These are phyloP conservation scores for Polyommatus icarus DNA, from an alignment of 2,888 invertebrate genomes.

Conservation along the genomic window DNA sequence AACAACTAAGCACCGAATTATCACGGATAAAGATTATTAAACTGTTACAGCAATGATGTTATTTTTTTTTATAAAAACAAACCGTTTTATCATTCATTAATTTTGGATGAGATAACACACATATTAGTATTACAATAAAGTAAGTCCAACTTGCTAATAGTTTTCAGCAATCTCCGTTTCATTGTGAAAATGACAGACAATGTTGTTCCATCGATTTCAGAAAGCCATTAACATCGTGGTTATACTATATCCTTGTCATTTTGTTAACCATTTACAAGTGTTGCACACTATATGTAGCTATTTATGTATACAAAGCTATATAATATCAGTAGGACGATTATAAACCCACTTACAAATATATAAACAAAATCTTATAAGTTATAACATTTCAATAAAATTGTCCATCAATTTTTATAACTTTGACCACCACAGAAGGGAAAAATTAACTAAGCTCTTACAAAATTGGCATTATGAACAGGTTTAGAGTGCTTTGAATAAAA, in stretches of 20 bases:
- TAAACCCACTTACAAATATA: conserved; percentile 1
- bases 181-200: not conserved
- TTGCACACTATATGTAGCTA: not conserved
- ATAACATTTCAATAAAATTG: conserved; percentile 28
- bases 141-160: too few species aligned
- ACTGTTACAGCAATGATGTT: not conserved
- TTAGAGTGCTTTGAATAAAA: too few species aligned
- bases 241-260: not conserved
- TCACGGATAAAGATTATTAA: not conserved
- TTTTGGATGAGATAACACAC: not conserved
- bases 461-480: not conserved
- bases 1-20: not conserved
- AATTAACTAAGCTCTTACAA: not conserved
- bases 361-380: conserved; percentile 20
- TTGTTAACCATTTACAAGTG: not conserved
- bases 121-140: not conserved
- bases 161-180: too few species aligned
- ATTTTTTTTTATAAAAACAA: not conserved
- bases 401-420: conserved; percentile 14
- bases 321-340: not conserved
- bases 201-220: not conserved
- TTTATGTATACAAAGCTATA: conserved; percentile 16
- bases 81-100: not conserved
- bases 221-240: not conserved
- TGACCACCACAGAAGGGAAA: not conserved